Evolutionary conservation across 2,888 invertebrate genomes (phyloP), one percentile per base, ranked within the genome.

Genomic region (Protophormia terraenovae): DNA sequence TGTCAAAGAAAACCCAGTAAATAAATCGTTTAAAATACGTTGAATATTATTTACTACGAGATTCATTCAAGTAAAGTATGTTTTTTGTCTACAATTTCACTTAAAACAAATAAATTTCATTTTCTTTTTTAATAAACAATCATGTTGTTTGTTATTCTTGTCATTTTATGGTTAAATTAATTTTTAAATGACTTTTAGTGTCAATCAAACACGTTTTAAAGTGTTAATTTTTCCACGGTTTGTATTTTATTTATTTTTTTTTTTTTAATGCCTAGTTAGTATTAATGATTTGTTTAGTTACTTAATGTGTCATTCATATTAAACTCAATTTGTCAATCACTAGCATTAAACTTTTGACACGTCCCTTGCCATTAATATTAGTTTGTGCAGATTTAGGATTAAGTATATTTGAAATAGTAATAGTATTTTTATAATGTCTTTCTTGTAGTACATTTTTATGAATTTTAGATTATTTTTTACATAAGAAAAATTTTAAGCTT

Each of bases 91-190:
- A 27, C 16, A 72, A 41, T 72, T 72, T 72, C 41, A 45, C 41
- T 58, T 58, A 60, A 72, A 72, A 41, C 55, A 60, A 58, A 72
- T 27, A 58, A 2, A 22, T 60, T 32, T 58, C 0, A 24, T 38
- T 24, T 24, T 22, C 38, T 22, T 69, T 22, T 29, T 24, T 19
- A 7, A 35, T 5, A 53, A 35, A 35, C 22, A n/a, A 69, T 50
- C 14, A 35, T 22, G 35, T 10, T 16, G 8, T 27, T 71, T 35
- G 38, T 12, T 10, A 24, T 71, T 71, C 53, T 55, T 35, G 22
- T 1, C 35, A 50, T 5, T 32, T 47, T 6, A 50, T 5, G 16
- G 16, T 5, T 16, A 45, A 66, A 67, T 32, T 67, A 10, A 27
- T 45, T 16, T 27, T 16, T n/a, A 64, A 64, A 64, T 64, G 1